phyloP scores from a whole-genome alignment of 2,888 invertebrate genomes.

The Apamea sordens region DNA sequence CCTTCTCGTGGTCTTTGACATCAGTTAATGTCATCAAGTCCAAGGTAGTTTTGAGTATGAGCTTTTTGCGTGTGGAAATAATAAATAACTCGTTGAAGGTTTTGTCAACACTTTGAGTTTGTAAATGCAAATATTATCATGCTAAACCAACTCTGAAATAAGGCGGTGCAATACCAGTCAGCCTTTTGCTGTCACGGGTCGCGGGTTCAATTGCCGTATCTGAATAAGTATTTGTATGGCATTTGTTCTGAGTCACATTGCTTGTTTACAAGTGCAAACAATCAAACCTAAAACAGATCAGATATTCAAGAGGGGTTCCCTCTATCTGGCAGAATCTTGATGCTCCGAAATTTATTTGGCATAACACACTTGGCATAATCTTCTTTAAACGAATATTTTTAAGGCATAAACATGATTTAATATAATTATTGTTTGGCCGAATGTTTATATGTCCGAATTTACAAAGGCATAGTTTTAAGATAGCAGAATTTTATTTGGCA shows the following conservation, averaged over 20 bases:
- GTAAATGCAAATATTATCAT: neutral
- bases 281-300: neutral
- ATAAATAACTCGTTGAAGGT: constrained; percentile 3
- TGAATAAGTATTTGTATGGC: neutral
- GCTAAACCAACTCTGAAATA: neutral
- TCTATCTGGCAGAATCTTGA: too few species aligned
- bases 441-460: too few species aligned
- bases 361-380: too few species aligned
- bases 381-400: too few species aligned
- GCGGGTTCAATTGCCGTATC: neutral
- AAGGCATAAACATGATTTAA: too few species aligned
- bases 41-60: constrained; percentile 38
- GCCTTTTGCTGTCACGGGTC: neutral
- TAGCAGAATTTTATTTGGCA: too few species aligned
- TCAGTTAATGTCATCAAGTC: constrained; percentile 50
- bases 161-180: neutral
- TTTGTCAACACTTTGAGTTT: neutral
- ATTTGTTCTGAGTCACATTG: neutral
- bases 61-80: constrained; percentile 12
- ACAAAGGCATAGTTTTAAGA: too few species aligned
- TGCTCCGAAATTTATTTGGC: too few species aligned
- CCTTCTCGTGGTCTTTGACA: constrained; percentile 49
- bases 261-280: neutral
- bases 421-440: too few species aligned
- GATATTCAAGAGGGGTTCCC: neutral